Base-by-base conservation (phyloP, 1,140 invertebrate genomes). In the Cataglyphis hispanica region DNA sequence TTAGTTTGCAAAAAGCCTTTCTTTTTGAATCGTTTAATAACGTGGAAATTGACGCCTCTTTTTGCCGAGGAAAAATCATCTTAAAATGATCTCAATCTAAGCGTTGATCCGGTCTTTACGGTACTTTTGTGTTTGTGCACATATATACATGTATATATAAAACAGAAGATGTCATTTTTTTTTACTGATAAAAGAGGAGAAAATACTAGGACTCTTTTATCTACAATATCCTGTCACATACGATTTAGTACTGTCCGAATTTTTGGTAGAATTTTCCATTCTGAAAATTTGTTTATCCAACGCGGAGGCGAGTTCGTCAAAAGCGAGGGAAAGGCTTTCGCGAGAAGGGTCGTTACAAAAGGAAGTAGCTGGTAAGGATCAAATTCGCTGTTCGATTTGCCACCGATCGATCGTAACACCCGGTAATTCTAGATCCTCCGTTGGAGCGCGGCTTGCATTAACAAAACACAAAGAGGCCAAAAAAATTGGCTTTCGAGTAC, bases 381-480 rank as follows among this genome's bases (percentile, higher is more conserved):
- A 84, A 84, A 63, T 74, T 76, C 72, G 58, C 58, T 25, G 43
- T 64, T 76, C 81, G 81, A 76, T 84, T 84, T 76, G 70, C 58
- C 43, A 84, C n/a, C 64, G 70, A 84, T 84, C 70, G 81, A 84
- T 84, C 58, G 70, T 76, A 37, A 60, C 43, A 53, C 37, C n/a
- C 27, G 37, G 75, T 85, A 85, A 85, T 81, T 85, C 76, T 80
- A 80, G 13, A 50, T 64, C 50, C 84, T 85, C 50, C 64, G 11
- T 25, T 37, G 53, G 53, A 85, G 64, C 76, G 53, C 76, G 64
- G 61, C 37, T 58, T 70, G 13, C 58, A 67, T 85, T 85, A 85
- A 81, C 66, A 25, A 84, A 53, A 43, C 16, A 50, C 3, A 64
- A 76, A 60, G 25, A 27, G 19, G 11, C 5, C 5, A 4, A 50